Evolutionary conservation across 2,797 vertebrate species (phyloP).

Genomic region (Takifugu rubripes): DNA sequence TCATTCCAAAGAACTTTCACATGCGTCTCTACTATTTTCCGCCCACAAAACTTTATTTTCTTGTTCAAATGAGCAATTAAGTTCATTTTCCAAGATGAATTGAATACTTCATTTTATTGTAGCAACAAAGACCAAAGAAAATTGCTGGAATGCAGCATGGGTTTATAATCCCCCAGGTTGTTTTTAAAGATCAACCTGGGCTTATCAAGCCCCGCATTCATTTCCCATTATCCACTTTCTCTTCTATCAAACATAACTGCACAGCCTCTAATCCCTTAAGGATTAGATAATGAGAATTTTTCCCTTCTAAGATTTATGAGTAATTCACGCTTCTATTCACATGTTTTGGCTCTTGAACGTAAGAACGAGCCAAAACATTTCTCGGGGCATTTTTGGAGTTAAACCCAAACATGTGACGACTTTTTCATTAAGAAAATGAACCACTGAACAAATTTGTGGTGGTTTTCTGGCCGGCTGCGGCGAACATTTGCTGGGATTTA

Average conservation of each 20-base stretch:
- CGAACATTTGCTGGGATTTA: too few relatives aligned
- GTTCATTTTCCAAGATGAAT: constrained; percentile 24
- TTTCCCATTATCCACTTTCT: constrained; percentile 29
- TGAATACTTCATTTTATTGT: constrained; percentile 26
- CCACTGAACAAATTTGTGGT: too few relatives aligned
- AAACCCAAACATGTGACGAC: too few relatives aligned
- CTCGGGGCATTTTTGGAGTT: too few relatives aligned
- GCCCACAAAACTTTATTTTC: not conserved
- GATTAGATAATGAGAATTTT: not conserved
- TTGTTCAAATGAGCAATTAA: constrained; percentile 27
- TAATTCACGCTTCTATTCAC: too few relatives aligned
- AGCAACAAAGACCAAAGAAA: constrained; percentile 18
- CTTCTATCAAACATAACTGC: constrained; percentile 10
- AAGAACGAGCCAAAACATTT: too few relatives aligned
- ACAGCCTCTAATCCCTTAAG: constrained; percentile 9
- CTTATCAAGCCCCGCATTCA: constrained; percentile 37
- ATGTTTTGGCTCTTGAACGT: too few relatives aligned
- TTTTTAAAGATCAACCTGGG: constrained; percentile 36
- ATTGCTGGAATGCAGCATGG: constrained; percentile 11
- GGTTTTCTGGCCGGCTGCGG: too few relatives aligned
- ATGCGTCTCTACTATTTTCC: constrained; percentile 1
- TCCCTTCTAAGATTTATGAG: too few relatives aligned
- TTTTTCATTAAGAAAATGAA: too few relatives aligned
- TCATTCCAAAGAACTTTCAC: too few relatives aligned
- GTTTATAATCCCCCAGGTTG: constrained; percentile 26